Percentiles rank a stretch among this genome's conserved stretches.
These are phyloP conservation scores for Mechanitis messenoides DNA, from an alignment of 2,888 invertebrate genomes.

Conservation along the genomic window DNA sequence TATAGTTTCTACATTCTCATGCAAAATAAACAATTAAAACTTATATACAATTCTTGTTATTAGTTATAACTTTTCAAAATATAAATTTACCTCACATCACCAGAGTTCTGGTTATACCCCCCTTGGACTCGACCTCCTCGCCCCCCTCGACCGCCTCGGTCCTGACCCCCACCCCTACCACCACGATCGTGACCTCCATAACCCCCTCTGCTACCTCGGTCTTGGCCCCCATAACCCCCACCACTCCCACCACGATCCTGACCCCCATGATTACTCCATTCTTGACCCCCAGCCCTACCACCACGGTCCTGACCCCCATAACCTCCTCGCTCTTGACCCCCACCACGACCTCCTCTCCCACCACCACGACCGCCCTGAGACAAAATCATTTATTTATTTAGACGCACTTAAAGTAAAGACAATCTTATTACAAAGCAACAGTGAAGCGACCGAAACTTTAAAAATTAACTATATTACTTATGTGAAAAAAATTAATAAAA, in stretches of 20 bases:
- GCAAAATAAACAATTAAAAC: not conserved
- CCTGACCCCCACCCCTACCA: conserved; percentile 39
- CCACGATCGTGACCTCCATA: conserved; percentile 45
- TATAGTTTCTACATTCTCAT: too few species aligned
- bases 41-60: not conserved
- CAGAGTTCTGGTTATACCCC: conserved; percentile 48
- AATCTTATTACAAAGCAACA: too few species aligned
- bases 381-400: not conserved
- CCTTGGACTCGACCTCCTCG: conserved; percentile 57
- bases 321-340: conserved; percentile 42
- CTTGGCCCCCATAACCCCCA: conserved; percentile 21
- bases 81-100: conserved; percentile 41
- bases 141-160: conserved; percentile 35
- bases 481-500: too few species aligned
- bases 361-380: conserved; percentile 64
- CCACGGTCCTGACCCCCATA: conserved; percentile 45
- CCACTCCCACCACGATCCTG: conserved; percentile 48
- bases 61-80: too few species aligned
- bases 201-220: conserved; percentile 45
- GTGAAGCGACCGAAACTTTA: too few species aligned
- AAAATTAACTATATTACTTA: too few species aligned
- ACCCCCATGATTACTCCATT: conserved; percentile 34
- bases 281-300: conserved; percentile 39
- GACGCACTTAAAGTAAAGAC: too few species aligned
- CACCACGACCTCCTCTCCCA: conserved; percentile 56